phyloP scores from a whole-genome alignment of 2,113 vertebrate species.

The Upupa epops region DNA sequence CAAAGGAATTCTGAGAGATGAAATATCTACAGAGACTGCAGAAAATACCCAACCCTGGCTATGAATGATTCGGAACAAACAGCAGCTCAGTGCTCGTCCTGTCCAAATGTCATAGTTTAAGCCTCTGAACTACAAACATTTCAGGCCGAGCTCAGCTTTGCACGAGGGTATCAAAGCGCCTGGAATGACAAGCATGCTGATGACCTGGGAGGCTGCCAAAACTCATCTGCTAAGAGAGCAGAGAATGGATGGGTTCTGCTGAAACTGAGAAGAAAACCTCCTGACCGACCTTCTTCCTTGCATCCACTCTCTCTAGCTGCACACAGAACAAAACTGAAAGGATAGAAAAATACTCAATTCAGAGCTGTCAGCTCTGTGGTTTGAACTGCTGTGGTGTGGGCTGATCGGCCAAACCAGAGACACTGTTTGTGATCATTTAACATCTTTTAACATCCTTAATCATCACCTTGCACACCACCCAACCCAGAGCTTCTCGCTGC shows the following conservation, averaged over 20 bases:
- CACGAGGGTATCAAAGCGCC: slow-evolving; percentile 22
- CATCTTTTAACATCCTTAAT: no score
- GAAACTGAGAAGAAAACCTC: background rate
- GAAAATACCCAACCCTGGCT: background rate
- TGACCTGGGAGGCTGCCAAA: slow-evolving; percentile 28
- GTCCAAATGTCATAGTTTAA: background rate
- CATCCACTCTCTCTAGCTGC: background rate
- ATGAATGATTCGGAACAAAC: background rate
- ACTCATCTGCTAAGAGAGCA: slow-evolving; percentile 6
- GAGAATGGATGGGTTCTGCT: slow-evolving; percentile 1
- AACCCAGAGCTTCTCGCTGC: background rate
- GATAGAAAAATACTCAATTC: background rate
- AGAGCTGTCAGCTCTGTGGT: background rate
- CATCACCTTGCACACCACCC: background rate
- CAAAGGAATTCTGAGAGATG: background rate
- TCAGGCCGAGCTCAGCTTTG: background rate
- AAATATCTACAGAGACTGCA: background rate
- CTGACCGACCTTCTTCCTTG: slow-evolving; percentile 10
- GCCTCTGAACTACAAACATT: background rate
- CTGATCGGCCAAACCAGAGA: no score
- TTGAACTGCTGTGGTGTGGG: no score
- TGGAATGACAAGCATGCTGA: background rate
- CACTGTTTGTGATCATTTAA: no score
- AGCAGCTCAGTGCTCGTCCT: background rate
- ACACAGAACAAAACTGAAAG: background rate